Percentiles rank a stretch among this genome's conserved stretches.
Conservation (phyloP, 2,797 vertebrate genomes). For the Menidia menidia region DNA sequence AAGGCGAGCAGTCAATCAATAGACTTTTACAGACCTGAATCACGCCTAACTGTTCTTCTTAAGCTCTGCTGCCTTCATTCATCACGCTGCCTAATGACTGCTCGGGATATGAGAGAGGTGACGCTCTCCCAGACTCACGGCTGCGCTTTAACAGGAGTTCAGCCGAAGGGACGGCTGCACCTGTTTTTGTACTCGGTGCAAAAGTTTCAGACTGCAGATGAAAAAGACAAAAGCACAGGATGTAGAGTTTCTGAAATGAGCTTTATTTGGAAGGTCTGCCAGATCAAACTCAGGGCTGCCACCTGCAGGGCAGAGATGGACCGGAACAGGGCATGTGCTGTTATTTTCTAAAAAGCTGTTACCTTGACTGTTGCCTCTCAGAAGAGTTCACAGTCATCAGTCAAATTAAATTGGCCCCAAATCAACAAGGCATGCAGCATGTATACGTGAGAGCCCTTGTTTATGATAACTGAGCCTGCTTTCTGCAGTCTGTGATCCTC, state of each 20-base stretch:
- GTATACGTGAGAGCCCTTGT: slow-evolving; percentile 14
- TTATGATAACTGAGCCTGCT: slow-evolving; percentile 20
- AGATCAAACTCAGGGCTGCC: slow-evolving; percentile 68
- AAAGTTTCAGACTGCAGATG: slow-evolving; percentile 27
- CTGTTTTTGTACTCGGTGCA: slow-evolving; percentile 30
- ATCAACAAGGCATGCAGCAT: slow-evolving; percentile 16
- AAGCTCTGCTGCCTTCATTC: slow-evolving; percentile 50
- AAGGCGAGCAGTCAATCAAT: slow-evolving; percentile 75
- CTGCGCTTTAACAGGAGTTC: slow-evolving; percentile 36
- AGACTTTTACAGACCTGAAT: slow-evolving; percentile 71
- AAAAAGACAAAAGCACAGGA: slow-evolving; percentile 21
- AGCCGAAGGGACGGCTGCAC: slow-evolving; percentile 21
- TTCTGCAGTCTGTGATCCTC: slow-evolving; percentile 8
- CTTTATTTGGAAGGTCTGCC: slow-evolving; percentile 10
- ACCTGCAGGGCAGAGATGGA: slow-evolving; percentile 62
- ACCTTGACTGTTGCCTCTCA: slow-evolving; percentile 9
- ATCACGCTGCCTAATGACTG: slow-evolving; percentile 47
- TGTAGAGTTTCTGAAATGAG: slow-evolving; percentile 34
- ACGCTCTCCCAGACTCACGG: not conserved
- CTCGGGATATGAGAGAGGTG: slow-evolving; percentile 32
- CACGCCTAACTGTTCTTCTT: slow-evolving; percentile 66
- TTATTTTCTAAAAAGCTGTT: slow-evolving; percentile 21
- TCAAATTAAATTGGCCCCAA: slow-evolving; percentile 34
- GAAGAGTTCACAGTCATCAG: slow-evolving; percentile 42
- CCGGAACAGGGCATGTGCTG: not conserved